Conservation (phyloP, 2,888 invertebrate genomes). For the Drosophila imparisetae region DNA sequence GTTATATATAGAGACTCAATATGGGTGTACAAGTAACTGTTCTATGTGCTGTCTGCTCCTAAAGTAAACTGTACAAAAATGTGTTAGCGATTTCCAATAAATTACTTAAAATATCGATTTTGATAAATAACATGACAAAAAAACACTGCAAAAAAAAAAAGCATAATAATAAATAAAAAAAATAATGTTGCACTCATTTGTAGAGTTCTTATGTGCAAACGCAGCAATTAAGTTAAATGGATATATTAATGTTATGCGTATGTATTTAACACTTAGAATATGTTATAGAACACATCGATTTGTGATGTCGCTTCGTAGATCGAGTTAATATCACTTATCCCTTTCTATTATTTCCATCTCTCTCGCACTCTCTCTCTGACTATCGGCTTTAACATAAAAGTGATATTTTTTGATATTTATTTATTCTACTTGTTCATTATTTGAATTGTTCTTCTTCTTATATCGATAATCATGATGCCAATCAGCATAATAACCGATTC, state of each 20-base stretch:
- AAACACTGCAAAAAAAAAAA: not conserved
- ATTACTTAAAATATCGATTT: slow-evolving; percentile 45
- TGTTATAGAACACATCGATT: not conserved
- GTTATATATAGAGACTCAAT: slow-evolving; percentile 8
- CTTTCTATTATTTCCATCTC: not conserved
- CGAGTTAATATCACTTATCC: not conserved
- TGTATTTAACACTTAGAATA: not conserved
- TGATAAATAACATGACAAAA: slow-evolving; percentile 24
- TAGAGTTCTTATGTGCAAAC: not conserved
- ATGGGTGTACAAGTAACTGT: slow-evolving; percentile 6
- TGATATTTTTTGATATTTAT: not conserved
- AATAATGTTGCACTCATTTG: not conserved
- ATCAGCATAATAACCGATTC: not conserved
- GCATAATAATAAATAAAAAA: not conserved
- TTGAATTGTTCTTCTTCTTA: not conserved
- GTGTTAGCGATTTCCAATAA: slow-evolving; percentile 21
- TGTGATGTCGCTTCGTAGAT: not conserved
- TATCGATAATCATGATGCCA: not conserved
- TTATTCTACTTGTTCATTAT: no score
- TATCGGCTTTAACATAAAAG: not conserved
- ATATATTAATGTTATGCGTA: slow-evolving; percentile 1
- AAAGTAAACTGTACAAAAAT: slow-evolving; percentile 46
- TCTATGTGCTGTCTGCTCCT: slow-evolving; percentile 17
- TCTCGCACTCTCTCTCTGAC: not conserved
- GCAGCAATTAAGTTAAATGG: not conserved